A percentile compares a stretch with the other conserved stretches of the same genome.
phyloP scores from a whole-genome alignment of 2,797 vertebrate species.

The Eulemur albifrons region DNA sequence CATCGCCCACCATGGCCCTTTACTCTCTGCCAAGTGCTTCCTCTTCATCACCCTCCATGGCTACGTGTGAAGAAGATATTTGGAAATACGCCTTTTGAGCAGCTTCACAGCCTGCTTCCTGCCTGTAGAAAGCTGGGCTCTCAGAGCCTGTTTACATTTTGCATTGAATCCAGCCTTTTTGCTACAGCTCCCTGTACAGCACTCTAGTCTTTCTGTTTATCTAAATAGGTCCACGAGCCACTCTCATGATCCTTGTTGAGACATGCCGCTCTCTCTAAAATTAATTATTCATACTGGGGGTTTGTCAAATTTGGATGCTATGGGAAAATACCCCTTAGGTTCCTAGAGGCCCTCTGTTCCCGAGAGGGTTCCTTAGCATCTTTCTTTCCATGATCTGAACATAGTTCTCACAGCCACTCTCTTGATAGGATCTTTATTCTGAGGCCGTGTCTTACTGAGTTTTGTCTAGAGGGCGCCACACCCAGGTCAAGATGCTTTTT shows the following conservation, averaged over 20 bases:
- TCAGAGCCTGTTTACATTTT: neutral
- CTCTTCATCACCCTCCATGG: accelerated
- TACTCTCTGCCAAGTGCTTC: neutral
- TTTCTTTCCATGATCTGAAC: neutral
- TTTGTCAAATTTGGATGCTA: neutral
- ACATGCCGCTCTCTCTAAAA: neutral
- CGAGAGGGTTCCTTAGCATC: neutral
- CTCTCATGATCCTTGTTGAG: neutral
- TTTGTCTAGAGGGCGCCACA: neutral
- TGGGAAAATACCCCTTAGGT: neutral
- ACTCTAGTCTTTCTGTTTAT: neutral
- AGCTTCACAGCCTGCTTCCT: too few species aligned
- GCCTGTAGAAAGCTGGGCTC: neutral
- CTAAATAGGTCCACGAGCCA: neutral
- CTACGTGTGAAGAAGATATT: accelerated
- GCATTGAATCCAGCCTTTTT: accelerated
- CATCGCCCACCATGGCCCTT: accelerated
- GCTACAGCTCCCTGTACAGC: accelerated
- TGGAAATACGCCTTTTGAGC: neutral
- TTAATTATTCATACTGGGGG: neutral
- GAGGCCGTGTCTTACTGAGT: neutral
- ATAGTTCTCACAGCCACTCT: accelerated
- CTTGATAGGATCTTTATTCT: neutral
- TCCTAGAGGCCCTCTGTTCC: neutral
- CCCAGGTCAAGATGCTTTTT: neutral